phyloP scores from a whole-genome alignment of 2,113 vertebrate genomes.

The Casuarius casuarius region DNA sequence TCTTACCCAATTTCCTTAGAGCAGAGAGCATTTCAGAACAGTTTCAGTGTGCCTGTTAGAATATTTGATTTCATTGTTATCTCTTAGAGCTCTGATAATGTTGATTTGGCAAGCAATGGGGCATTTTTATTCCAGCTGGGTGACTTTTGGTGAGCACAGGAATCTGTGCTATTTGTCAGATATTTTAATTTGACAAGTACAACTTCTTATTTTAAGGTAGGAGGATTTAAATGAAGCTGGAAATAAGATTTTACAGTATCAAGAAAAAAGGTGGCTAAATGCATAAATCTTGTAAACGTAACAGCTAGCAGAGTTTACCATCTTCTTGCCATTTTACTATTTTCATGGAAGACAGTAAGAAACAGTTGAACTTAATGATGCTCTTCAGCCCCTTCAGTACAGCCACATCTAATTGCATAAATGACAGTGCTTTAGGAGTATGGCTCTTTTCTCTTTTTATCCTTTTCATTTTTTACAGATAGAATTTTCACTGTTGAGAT shows the following conservation, averaged over 20 bases:
- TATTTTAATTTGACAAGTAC: not conserved
- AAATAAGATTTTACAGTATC: not conserved
- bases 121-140: not conserved
- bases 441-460: not conserved
- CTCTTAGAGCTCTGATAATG: not conserved
- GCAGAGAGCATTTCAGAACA: constrained; percentile 45
- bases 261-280: not conserved
- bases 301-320: not conserved
- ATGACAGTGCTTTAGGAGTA: not conserved
- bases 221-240: not conserved
- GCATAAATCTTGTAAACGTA: not conserved
- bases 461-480: not conserved
- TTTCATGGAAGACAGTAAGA: not conserved
- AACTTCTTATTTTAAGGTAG: constrained; percentile 8
- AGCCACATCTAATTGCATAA: not conserved
- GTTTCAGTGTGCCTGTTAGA: not conserved
- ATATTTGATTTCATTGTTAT: constrained; percentile 39
- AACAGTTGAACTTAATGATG: not conserved
- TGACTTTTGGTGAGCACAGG: not conserved
- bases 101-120: constrained; percentile 8
- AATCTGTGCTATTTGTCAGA: not conserved
- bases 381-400: not conserved
- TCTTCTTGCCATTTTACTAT: not conserved
- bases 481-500: not conserved
- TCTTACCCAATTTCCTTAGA: not conserved